Percentiles rank a stretch among this genome's conserved stretches.
phyloP scores from a whole-genome alignment of 53 echinoderm and acorn worm genomes.

The Astropecten irregularis region DNA sequence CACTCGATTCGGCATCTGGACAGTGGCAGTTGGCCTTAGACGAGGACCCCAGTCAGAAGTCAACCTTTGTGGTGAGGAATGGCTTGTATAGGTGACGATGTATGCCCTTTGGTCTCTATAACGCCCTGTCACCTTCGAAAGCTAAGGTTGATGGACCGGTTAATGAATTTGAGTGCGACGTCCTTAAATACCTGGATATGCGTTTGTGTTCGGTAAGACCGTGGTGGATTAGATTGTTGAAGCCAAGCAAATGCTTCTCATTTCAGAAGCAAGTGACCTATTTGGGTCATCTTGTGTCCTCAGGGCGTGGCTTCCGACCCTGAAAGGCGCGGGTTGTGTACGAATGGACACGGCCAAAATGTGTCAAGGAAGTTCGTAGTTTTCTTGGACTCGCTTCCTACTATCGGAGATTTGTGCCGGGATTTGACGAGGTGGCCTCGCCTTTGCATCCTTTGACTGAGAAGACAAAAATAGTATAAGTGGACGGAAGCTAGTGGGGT shows the following conservation, averaged over 20 bases:
- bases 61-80: conserved; percentile 53
- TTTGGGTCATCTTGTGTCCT: conserved; percentile 19
- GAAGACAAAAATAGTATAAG: neutral
- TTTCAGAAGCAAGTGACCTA: neutral
- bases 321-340: neutral
- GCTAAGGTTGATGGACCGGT: conserved; percentile 57
- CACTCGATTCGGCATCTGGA: conserved; percentile 41
- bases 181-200: conserved; percentile 24
- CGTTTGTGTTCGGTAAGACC: conserved; percentile 4
- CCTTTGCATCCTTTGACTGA: conserved; percentile 21
- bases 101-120: conserved; percentile 49
- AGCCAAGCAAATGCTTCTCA: conserved; percentile 32
- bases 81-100: conserved; percentile 52
- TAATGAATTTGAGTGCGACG: conserved; percentile 43
- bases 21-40: conserved; percentile 65
- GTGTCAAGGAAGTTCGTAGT: conserved; percentile 19
- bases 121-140: conserved; percentile 62
- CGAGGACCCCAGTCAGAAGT: conserved; percentile 50
- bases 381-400: conserved; percentile 51
- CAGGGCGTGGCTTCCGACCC: neutral
- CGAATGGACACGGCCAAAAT: neutral
- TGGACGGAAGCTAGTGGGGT: conserved; percentile 7
- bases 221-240: neutral
- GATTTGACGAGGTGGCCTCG: conserved; percentile 11
- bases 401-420: conserved; percentile 13